phyloP scores from a whole-genome alignment of 2,797 vertebrate genomes.

The Cryptoprocta ferox region DNA sequence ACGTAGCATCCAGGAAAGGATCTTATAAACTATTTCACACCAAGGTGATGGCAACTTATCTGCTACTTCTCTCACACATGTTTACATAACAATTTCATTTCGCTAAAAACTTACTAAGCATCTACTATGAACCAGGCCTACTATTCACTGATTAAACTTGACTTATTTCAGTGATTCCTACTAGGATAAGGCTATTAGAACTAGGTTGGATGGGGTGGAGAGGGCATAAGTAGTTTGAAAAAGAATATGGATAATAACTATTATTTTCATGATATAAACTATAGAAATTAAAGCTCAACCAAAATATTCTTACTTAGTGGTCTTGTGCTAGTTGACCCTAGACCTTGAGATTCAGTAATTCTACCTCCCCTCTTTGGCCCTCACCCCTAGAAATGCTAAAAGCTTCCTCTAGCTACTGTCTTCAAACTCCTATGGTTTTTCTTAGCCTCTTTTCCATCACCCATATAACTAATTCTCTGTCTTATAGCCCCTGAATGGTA shows the following conservation, averaged over 20 bases:
- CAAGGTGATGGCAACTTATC: background rate
- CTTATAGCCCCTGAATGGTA: background rate
- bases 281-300: background rate
- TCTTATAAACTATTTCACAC: background rate
- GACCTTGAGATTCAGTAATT: background rate
- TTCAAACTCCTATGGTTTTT: background rate
- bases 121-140: background rate
- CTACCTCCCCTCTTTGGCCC: background rate
- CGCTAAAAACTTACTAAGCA: conserved; percentile 2
- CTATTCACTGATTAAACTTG: background rate
- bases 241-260: background rate
- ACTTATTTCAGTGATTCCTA: background rate
- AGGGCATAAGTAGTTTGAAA: background rate
- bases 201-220: background rate
- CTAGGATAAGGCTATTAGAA: background rate
- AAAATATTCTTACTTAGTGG: background rate
- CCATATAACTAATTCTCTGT: background rate
- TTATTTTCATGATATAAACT: background rate
- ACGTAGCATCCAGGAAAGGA: background rate
- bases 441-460: background rate
- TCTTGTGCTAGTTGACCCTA: background rate
- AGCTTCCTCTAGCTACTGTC: background rate
- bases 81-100: background rate
- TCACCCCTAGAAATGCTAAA: fast-evolving
- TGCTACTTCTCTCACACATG: background rate